Percentiles rank a stretch among this genome's conserved stretches.
phyloP scores from a whole-genome alignment of 2,888 invertebrate genomes.

The Trichopoda pennipes region DNA sequence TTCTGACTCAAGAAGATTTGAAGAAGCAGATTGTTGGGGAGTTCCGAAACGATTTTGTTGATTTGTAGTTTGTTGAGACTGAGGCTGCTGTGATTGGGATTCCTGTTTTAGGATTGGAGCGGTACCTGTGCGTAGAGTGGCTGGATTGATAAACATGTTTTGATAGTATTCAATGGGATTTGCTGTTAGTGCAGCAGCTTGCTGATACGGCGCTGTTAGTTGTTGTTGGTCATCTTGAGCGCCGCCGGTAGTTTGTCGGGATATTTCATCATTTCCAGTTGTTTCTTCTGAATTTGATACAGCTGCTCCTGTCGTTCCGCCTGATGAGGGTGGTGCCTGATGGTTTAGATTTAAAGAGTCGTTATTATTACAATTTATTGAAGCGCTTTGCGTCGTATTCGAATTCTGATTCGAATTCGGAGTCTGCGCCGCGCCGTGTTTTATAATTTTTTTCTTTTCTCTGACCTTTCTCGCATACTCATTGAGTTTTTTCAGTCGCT shows the following conservation, averaged over 20 bases:
- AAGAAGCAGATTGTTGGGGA: constrained; percentile 70
- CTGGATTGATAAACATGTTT: constrained; percentile 80
- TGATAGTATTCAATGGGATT: constrained; percentile 80
- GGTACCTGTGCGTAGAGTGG: constrained; percentile 73
- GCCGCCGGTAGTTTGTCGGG: constrained; percentile 53
- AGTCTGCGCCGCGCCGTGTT: constrained; percentile 74
- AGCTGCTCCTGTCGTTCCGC: constrained; percentile 60
- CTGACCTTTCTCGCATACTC: constrained; percentile 81
- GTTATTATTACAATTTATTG: constrained; percentile 77
- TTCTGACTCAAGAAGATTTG: constrained; percentile 73
- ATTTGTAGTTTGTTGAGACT: constrained; percentile 71
- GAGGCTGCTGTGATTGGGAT: constrained; percentile 69
- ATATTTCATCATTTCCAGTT: constrained; percentile 58
- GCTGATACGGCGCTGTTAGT: constrained; percentile 73
- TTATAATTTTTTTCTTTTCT: constrained; percentile 80
- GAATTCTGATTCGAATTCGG: constrained; percentile 72
- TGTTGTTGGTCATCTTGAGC: constrained; percentile 70
- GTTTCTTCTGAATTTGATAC: constrained; percentile 66
- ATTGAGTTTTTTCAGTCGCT: constrained; percentile 81
- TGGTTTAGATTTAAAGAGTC: constrained; percentile 80
- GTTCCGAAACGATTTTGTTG: constrained; percentile 71
- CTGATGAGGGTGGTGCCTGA: constrained; percentile 73
- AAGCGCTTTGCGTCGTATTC: constrained; percentile 72
- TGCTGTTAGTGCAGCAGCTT: constrained; percentile 72
- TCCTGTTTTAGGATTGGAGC: constrained; percentile 74